Percentiles rank a stretch among this genome's conserved stretches.
These are phyloP conservation scores for Patiria miniata DNA, from an alignment of 35 echinoderm and acorn worm species.

Conservation along the genomic window DNA sequence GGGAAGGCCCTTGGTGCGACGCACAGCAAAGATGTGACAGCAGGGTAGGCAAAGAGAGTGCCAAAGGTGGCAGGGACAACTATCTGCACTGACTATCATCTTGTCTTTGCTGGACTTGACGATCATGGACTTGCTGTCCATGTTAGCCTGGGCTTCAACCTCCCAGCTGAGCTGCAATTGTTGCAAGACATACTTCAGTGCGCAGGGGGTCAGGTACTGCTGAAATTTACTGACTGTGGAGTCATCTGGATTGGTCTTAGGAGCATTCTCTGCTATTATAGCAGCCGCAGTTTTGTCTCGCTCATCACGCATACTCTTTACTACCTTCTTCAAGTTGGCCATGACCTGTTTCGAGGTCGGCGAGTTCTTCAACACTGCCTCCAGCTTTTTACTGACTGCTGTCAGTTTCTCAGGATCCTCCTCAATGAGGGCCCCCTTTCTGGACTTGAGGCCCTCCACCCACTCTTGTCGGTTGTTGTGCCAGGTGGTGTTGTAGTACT, in stretches of 20 bases:
- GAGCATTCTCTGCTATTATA: background rate
- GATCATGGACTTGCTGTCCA: background rate
- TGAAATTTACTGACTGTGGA: background rate
- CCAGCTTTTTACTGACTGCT: background rate
- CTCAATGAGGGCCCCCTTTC: background rate
- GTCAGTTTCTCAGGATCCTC: background rate
- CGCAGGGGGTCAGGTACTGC: background rate
- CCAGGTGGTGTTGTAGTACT: constrained; percentile 1
- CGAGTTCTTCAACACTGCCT: background rate
- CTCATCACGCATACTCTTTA: background rate
- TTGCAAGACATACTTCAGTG: background rate
- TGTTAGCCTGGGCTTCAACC: background rate
- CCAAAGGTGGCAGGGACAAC: background rate
- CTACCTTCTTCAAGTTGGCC: background rate
- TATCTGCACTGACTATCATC: background rate
- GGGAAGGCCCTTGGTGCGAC: constrained; percentile 2
- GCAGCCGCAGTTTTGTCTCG: background rate
- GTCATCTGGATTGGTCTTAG: background rate
- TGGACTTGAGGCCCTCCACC: background rate
- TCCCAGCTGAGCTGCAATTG: background rate
- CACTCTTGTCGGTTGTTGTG: background rate
- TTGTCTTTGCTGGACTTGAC: background rate
- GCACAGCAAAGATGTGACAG: constrained; percentile 4
- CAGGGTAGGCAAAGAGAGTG: background rate
- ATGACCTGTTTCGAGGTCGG: background rate